Evolutionary conservation across 1,140 invertebrate genomes (phyloP).

Genomic region (Tetramorium alpestre): DNA sequence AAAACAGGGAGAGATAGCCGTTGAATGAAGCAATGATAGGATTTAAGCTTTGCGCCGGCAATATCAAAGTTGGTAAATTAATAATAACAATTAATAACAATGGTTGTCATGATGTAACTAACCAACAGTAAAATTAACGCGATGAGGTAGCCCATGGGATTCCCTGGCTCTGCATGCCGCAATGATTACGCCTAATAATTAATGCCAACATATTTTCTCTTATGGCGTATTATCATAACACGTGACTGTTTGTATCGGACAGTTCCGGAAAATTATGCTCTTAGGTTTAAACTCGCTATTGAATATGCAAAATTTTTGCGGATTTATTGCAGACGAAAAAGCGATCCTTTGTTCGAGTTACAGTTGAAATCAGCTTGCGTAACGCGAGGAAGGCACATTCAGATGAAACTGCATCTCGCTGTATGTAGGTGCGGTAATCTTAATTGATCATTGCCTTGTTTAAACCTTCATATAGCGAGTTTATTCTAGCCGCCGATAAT

Average conservation of each 20-base stretch:
- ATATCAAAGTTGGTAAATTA: neutral
- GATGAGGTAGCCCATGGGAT: neutral
- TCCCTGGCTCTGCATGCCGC: neutral
- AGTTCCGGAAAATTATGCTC: neutral
- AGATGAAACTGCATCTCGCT: constrained; percentile 53
- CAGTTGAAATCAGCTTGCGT: constrained; percentile 30
- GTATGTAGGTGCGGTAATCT: constrained; percentile 56
- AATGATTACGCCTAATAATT: neutral
- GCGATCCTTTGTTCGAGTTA: constrained; percentile 37
- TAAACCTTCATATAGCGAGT: constrained; percentile 68
- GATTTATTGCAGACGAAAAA: neutral
- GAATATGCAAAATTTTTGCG: neutral
- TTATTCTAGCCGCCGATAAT: constrained; percentile 68
- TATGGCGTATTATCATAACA: neutral
- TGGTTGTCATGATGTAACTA: neutral
- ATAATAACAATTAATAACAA: neutral
- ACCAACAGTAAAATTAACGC: neutral
- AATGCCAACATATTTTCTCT: neutral
- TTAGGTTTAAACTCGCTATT: neutral
- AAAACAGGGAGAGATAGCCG: neutral
- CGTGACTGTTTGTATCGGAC: neutral
- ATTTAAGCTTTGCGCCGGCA: neutral
- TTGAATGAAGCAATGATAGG: neutral
- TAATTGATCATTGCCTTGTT: constrained; percentile 71
- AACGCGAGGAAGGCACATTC: constrained; percentile 50